These are phyloP conservation scores for Deilephila porcellus DNA, from an alignment of 2,888 invertebrate species.

Conservation along the genomic window DNA sequence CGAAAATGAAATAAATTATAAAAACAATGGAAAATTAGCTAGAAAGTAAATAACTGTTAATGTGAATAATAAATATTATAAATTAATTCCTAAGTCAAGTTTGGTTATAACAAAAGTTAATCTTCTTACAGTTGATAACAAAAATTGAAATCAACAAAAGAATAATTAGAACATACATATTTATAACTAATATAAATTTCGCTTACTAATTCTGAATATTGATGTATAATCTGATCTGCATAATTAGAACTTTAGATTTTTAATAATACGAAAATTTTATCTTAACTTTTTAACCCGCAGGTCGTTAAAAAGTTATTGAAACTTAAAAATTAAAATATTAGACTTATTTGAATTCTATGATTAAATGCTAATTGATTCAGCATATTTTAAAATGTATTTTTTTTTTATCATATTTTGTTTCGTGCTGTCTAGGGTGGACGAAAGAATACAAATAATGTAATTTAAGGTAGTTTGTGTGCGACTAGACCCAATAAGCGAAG, in stretches of 20 bases:
- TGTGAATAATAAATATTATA: too few species aligned
- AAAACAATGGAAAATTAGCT: too few species aligned
- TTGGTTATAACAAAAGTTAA: neutral
- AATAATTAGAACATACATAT: neutral
- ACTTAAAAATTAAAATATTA: neutral
- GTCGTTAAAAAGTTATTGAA: constrained; percentile 4
- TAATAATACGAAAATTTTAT: neutral
- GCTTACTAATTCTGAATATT: neutral
- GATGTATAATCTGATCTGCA: neutral
- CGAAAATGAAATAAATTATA: too few species aligned
- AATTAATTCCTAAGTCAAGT: neutral
- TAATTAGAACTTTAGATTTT: constrained; percentile 9
- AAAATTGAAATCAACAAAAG: neutral
- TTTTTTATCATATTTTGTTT: too few species aligned
- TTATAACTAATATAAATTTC: neutral
- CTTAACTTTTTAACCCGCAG: neutral
- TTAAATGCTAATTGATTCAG: constrained; percentile 15
- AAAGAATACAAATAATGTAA: too few species aligned
- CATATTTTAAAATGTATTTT: neutral
- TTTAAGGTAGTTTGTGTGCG: too few species aligned
- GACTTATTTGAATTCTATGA: constrained; percentile 14
- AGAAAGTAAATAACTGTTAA: too few species aligned
- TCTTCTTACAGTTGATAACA: neutral
- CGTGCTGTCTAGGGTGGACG: too few species aligned
- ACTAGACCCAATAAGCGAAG: too few species aligned